Evolutionary conservation across 2,113 vertebrate genomes (phyloP), one percentile per base, ranked within the genome.

Genomic region (Alouatta palliata): DNA sequence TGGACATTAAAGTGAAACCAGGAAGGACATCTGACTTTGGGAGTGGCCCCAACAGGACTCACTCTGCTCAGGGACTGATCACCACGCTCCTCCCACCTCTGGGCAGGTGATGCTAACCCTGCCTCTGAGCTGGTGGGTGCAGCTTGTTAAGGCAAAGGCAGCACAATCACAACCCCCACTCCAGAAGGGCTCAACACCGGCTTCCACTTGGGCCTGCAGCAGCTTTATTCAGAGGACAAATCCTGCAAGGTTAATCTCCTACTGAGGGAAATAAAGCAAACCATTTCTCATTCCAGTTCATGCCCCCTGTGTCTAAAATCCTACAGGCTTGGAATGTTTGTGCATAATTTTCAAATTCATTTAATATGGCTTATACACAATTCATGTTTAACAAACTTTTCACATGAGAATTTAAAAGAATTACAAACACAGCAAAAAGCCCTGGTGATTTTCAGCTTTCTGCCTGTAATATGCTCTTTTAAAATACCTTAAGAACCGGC

Each of bases 61-160:
- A 1, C 23, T 56, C 30, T 35, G 30, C 35, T 37, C n/a, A 13
- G 11, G 27, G 47, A 35, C 73, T 20, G 37, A 54, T 40, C 25
- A 8, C 6, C 1, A 8, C 23, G 1, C 27, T 16, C 64, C 23
- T 27, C 16, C 0, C 0, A 12, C 47, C 64, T 76, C 47, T 20
- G 20, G 3, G 1, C 32, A 75, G 54, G 52, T n/a, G 64, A 54
- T 17, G 3, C 43, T 35, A 56, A 14, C 35, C 35, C 68, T 21
- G n/a, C 68, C 4, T 37, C n/a, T 2, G 68, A 71, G 68, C n/a
- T 4, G 2, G 19, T 12, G n/a, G n/a, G 68, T 71, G 20, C 27
- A 13, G 1, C 61, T 64, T 1, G 27, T 64, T 30, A 32, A 64
- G 2, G 27, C 27, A 30, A 64, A 32, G 0, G 27, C 61, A 64